Evolutionary conservation across 2,888 invertebrate genomes (phyloP), one percentile per base, ranked within the genome.

Genomic region (Hemaris fuciformis): DNA sequence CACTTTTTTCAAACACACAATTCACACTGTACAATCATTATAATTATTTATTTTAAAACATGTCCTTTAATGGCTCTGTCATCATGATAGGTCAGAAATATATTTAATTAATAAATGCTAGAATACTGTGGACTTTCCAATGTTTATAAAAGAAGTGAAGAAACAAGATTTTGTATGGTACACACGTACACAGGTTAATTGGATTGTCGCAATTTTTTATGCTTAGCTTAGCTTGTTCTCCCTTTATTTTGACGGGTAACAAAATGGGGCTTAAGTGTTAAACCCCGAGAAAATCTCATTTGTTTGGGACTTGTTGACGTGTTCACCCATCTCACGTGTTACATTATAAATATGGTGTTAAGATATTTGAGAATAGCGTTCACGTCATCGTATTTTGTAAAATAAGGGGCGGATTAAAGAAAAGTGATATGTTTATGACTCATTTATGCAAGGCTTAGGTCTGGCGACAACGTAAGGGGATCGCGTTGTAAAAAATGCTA

Each of bases 231-330:
- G 60, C 48, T 48, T 23, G 15, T 45, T 46, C 60, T 23, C 46
- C 38, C 23, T 25, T 60, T 60, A 25, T 60, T 60, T 23, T 60
- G 60, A 60, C 60, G 38, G 31, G n/a, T 48, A 48, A 60, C 38
- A 45, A 48, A 60, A 45, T 34, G 60, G 22, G 48, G 60, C 60
- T 38, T 60, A 48, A 60, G 46, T 18, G n/a, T 60, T 10, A 60
- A 48, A 48, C 48, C 38, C 48, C 48, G 34, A 38, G 34, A 46
- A 60, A 60, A 60, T 60, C 60, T 48, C 60, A 60, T 60, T 60
- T 60, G 48, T 60, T 60, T 38, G 48, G 59, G 45, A 59, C 31
- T 34, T 38, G 60, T 25, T 60, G 48, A 60, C 60, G 34, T 34
- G 48, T 60, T 60, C 48, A 60, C 46, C 23, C 48, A 13, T 38